Conservation (phyloP, 2,113 vertebrate genomes). For the Alaudala cheleensis region DNA sequence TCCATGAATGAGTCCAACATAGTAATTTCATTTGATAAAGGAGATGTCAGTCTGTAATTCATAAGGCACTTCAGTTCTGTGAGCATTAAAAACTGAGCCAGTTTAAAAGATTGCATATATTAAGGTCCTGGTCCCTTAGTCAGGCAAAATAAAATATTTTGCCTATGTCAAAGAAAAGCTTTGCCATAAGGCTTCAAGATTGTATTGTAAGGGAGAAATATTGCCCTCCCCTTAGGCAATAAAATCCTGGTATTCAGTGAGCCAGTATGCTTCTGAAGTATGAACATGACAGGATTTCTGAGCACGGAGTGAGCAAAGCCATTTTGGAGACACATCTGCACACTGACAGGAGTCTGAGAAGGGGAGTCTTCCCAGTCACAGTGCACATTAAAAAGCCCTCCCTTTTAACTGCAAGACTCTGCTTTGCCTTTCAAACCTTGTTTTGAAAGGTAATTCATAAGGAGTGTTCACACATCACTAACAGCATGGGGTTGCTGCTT, state of each 20-base stretch:
- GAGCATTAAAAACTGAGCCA: not conserved
- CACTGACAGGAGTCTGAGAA: not conserved
- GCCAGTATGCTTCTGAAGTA: not conserved
- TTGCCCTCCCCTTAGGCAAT: not conserved
- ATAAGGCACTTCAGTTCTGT: not conserved
- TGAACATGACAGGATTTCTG: not conserved
- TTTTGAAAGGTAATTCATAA: not conserved
- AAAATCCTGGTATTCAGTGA: not conserved
- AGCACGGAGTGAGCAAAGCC: not conserved
- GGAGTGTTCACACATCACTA: not conserved
- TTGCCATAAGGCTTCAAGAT: not conserved
- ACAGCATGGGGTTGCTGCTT: not conserved
- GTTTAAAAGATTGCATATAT: slow-evolving; percentile 23
- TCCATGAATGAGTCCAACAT: not conserved
- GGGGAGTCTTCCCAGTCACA: not conserved
- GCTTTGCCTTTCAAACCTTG: not conserved
- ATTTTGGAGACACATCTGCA: not conserved
- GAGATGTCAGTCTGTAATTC: not conserved
- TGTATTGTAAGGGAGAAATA: slow-evolving; percentile 6
- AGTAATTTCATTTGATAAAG: slow-evolving; percentile 6
- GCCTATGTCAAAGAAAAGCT: not conserved
- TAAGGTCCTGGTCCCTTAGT: not conserved
- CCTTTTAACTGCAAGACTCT: not conserved
- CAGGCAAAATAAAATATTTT: slow-evolving; percentile 34
- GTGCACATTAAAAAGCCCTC: not conserved